A percentile compares a stretch with the other conserved stretches of the same genome.
These are phyloP conservation scores for Cryptocheilus praepositus DNA, from an alignment of 2,888 invertebrate species.

Conservation along the genomic window DNA sequence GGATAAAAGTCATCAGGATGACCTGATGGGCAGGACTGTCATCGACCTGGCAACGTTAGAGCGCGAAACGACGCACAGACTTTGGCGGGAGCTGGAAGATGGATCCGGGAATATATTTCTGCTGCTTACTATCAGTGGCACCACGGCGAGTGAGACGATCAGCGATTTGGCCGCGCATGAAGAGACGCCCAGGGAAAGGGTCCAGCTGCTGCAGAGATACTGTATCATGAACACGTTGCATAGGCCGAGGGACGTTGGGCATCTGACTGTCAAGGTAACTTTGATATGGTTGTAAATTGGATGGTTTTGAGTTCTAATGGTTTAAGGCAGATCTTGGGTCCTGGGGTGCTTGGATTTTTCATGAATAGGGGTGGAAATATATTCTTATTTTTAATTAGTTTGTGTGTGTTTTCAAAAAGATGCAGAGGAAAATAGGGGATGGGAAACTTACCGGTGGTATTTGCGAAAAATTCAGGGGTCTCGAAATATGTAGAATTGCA, in stretches of 20 bases:
- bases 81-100: slow-evolving; percentile 93
- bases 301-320: too few relatives aligned
- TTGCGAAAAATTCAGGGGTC: too few relatives aligned
- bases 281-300: too few relatives aligned
- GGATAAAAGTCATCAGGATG: slow-evolving; percentile 88
- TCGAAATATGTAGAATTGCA: too few relatives aligned
- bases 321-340: too few relatives aligned
- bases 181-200: slow-evolving; percentile 85
- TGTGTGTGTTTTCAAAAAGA: too few relatives aligned
- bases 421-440: too few relatives aligned
- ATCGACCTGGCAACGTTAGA: slow-evolving; percentile 90
- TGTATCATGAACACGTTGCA: slow-evolving; percentile 78
- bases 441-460: too few relatives aligned
- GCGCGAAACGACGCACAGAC: slow-evolving; percentile 92
- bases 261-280: slow-evolving; percentile 93
- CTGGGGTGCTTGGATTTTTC: too few relatives aligned
- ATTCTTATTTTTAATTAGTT: too few relatives aligned
- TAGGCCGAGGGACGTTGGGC: slow-evolving; percentile 91
- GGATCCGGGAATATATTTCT: slow-evolving; percentile 90
- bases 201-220: slow-evolving; percentile 69
- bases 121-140: slow-evolving; percentile 95
- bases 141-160: slow-evolving; percentile 93
- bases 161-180: slow-evolving; percentile 92
- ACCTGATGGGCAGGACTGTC: slow-evolving; percentile 88
- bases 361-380: too few relatives aligned